Evolutionary conservation across 2,888 invertebrate genomes (phyloP), one percentile per base, ranked within the genome.

Genomic region (Hedychridium roseum): DNA sequence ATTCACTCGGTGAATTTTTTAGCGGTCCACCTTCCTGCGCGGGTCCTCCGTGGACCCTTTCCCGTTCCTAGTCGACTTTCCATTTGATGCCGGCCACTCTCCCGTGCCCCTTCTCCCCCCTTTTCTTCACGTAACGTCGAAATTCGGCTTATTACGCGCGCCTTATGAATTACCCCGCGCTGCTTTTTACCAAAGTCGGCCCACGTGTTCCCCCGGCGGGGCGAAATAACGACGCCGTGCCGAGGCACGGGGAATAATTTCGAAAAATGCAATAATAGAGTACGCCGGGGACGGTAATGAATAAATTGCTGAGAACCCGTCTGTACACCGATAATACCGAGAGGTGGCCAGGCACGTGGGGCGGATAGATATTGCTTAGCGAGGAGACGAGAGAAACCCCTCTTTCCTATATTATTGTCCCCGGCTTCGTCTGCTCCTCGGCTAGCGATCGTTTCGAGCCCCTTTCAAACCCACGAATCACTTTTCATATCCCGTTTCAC

Each of bases 221-320:
- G 27, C 27, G n/a, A 27, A 27, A 27, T 27, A 47, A 57, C 50
- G 47, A 48, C 39, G 50, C 42, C 41, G 44, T 46, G 11, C 45
- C 43, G 47, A 18, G 42, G 44, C 38, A n/a, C n/a, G 57, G 39
- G 57, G 61, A 60, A 67, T 70, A 66, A 70, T 76, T 76, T 73
- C 70, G 68, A 74, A 76, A 76, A 73, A 76, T 76, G 76, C 72
- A 78, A 75, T 77, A 78, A 76, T 72, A 72, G 74, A 66, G 68
- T 61, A 66, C 67, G 73, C 65, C 63, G 57, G 69, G 60, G 68
- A 67, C 68, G 73, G 74, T 76, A 78, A 78, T 78, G 78, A 78
- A 78, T 78, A 78, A 78, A 78, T 78, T 78, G 75, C 76, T 76
- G 73, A 74, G 76, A 68, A 66, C 68, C 55, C 60, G 59, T 54